Evolutionary conservation across 2,888 invertebrate species (phyloP), one percentile per base, ranked within the genome.

Genomic region (Empis stercorea): DNA sequence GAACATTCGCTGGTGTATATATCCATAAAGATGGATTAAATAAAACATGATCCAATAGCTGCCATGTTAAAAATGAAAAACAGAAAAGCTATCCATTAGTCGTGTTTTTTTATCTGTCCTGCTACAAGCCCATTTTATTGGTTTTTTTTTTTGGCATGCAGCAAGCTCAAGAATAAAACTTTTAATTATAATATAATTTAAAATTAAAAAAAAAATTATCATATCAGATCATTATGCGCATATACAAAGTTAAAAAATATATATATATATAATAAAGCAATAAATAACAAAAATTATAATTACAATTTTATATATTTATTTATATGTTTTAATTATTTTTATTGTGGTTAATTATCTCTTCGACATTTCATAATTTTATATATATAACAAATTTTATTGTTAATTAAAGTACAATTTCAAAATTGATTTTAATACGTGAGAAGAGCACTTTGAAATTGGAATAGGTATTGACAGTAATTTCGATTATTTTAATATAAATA

Each of bases 21-120:
- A 99, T 96, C 99, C 99, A 99, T 52, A 99, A 76, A 30, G 94
- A 92, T 10, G 99, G 97, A 78, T 99, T 99, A 80, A 99, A 99
- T 56, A 99, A 81, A 50, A 99, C 87, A 76, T 97, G 95, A 74
- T 99, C 99, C 76, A 99, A 79, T 59, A 99, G 81, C 87, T 99
- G 94, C 84, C 86, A 87, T 63, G 85, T 86, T 64, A 87, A 76
- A 76, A 87, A 87, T 65, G 87, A 86, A 79, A 87, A 85, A 77
- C 85, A 87, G 78, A 87, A 87, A 72, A 84, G 81, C 87, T 87
- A 78, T 69, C 73, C 78, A 76, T 79, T 81, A 77, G 81, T 60
- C 68, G 54, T 61, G 61, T 64, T 55, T 68, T 73, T 62, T 65
- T 65, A 68, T 69, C 73, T 74, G 71, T 68, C 71, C 72, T 69